phyloP scores from a whole-genome alignment of 1,140 invertebrate genomes.

The Mycetomoellerius zeteki region DNA sequence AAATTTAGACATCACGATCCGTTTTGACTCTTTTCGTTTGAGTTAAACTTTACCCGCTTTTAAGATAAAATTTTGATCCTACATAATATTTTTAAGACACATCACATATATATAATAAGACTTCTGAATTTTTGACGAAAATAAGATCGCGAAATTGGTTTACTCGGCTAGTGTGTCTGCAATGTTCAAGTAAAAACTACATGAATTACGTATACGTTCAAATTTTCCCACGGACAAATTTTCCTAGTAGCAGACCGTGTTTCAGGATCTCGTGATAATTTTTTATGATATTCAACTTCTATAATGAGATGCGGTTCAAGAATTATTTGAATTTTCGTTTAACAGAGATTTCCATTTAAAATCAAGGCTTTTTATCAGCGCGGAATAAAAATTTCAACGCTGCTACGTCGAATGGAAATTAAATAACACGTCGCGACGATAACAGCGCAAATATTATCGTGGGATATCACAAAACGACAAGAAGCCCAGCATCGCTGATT shows the following conservation, averaged over 20 bases:
- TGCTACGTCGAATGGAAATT: constrained; percentile 42
- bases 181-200: constrained; percentile 26
- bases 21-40: too few species aligned
- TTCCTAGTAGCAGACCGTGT: neutral
- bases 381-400: constrained; percentile 35
- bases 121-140: neutral
- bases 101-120: neutral
- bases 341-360: constrained; percentile 56
- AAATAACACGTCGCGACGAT: constrained; percentile 42
- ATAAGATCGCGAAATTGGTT: neutral
- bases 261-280: constrained; percentile 39
- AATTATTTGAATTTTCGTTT: constrained; percentile 59
- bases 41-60: neutral
- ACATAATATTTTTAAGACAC: neutral
- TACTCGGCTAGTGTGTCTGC: neutral
- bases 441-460: constrained; percentile 36
- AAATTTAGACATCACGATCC: too few species aligned
- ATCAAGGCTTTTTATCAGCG: constrained; percentile 46
- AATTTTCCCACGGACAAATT: constrained; percentile 19
- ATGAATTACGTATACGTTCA: constrained; percentile 21
- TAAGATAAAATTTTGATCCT: neutral
- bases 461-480: constrained; percentile 25
- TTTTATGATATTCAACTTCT: constrained; percentile 46
- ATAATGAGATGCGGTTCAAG: constrained; percentile 45
- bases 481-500: constrained; percentile 31